A percentile compares a stretch with the other conserved stretches of the same genome.
These are phyloP conservation scores for Sebastes minor DNA, from an alignment of 2,797 vertebrate genomes.

Conservation along the genomic window DNA sequence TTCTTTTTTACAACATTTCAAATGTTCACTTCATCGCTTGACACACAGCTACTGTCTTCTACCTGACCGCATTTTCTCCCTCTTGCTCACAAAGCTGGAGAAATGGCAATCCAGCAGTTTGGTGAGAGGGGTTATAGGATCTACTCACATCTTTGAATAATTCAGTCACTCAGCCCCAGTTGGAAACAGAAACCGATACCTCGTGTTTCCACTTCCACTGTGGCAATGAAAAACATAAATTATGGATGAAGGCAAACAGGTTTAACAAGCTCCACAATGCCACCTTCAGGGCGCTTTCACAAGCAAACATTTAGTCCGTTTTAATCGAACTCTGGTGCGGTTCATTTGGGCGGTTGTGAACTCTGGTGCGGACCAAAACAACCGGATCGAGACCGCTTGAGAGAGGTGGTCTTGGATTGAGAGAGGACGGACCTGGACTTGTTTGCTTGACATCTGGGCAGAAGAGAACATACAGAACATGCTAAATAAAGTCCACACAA, in stretches of 20 bases:
- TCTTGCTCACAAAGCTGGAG: neutral
- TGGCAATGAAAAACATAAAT: conserved; percentile 27
- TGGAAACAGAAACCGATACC: conserved; percentile 36
- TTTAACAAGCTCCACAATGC: neutral
- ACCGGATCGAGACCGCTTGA: neutral
- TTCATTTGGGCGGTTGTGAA: too few species aligned
- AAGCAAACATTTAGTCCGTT: neutral
- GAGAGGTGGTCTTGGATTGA: neutral
- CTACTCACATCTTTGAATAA: conserved; percentile 66
- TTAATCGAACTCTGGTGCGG: neutral
- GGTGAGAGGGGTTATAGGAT: conserved; percentile 25
- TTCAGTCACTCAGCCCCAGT: conserved; percentile 33
- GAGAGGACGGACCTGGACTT: neutral
- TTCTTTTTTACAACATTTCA: neutral
- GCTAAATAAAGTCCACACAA: neutral
- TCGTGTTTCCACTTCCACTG: conserved; percentile 48
- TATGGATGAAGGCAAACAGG: conserved; percentile 17
- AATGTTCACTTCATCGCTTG: neutral
- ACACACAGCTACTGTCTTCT: neutral
- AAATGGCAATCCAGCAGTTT: neutral
- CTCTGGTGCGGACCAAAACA: too few species aligned
- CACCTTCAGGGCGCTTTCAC: neutral
- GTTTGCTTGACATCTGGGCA: neutral
- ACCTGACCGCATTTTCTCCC: neutral
- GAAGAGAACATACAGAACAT: neutral